Percentiles rank a stretch among this genome's conserved stretches.
phyloP scores from a whole-genome alignment of 2,113 vertebrate genomes.

The Xenopus borealis region DNA sequence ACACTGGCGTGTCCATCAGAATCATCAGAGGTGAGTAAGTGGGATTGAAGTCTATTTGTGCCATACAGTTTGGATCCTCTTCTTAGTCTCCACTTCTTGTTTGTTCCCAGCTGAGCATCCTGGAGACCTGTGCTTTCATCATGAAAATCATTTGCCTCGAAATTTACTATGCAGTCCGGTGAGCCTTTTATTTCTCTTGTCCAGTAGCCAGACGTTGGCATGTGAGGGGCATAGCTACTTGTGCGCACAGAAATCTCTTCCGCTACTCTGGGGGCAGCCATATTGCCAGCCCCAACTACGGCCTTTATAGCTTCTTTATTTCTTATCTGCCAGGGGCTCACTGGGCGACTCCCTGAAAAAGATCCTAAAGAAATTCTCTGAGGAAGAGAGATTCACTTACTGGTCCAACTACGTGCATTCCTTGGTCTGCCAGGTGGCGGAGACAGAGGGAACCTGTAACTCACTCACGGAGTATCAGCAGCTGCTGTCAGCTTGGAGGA shows the following conservation, averaged over 20 bases:
- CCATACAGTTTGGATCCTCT: neutral
- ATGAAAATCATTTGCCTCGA: constrained; percentile 97
- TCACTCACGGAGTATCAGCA: constrained; percentile 82
- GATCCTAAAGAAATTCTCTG: constrained; percentile 81
- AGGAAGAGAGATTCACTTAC: constrained; percentile 83
- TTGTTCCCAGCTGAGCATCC: constrained; percentile 77
- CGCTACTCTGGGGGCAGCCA: too few species aligned
- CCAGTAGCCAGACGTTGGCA: too few species aligned
- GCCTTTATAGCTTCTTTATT: neutral
- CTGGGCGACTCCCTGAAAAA: constrained; percentile 89
- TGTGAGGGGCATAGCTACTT: too few species aligned
- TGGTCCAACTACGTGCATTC: constrained; percentile 92
- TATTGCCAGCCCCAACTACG: neutral
- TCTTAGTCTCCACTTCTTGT: constrained; percentile 7
- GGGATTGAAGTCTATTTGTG: neutral
- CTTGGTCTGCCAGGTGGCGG: constrained; percentile 77
- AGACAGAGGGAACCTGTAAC: constrained; percentile 77
- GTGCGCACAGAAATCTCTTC: too few species aligned
- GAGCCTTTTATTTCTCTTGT: constrained; percentile 41
- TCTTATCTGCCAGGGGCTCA: constrained; percentile 69
- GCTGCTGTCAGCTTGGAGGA: constrained; percentile 92
- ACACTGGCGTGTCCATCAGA: constrained; percentile 80
- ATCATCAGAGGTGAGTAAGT: constrained; percentile 81
- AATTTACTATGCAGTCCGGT: constrained; percentile 95
- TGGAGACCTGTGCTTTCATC: constrained; percentile 94